Percentiles rank a stretch among this genome's conserved stretches.
These are phyloP conservation scores for Scomber scombrus DNA, from an alignment of 2,113 vertebrate species.

Conservation along the genomic window DNA sequence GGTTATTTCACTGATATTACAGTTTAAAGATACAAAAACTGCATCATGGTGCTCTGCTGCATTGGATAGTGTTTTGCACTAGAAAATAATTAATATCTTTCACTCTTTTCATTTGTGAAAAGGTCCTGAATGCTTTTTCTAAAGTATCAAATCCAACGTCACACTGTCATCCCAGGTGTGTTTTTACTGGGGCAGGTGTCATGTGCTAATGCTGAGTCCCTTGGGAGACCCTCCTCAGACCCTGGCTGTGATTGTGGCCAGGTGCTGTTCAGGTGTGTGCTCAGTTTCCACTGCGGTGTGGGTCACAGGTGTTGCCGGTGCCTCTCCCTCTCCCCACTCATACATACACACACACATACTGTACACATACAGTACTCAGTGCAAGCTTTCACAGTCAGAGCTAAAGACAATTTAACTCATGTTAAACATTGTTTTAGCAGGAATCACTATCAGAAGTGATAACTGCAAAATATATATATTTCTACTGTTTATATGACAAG, in stretches of 20 bases:
- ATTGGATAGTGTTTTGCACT: slow-evolving; percentile 13
- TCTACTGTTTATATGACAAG: slow-evolving; percentile 18
- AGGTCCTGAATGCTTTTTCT: slow-evolving; percentile 73
- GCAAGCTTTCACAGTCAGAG: slow-evolving; percentile 22
- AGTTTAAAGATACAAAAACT: slow-evolving; percentile 58
- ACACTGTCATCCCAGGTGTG: slow-evolving; percentile 63
- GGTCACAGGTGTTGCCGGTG: slow-evolving; percentile 83
- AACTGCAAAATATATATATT: slow-evolving; percentile 24
- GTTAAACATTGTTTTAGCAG: slow-evolving; percentile 28
- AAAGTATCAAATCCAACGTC: slow-evolving; percentile 73
- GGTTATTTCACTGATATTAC: not conserved
- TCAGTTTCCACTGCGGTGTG: slow-evolving; percentile 68
- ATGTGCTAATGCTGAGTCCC: slow-evolving; percentile 57
- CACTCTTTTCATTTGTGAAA: slow-evolving; percentile 60
- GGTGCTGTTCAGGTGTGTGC: slow-evolving; percentile 88
- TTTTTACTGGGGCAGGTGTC: slow-evolving; percentile 80
- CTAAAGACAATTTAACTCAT: slow-evolving; percentile 1
- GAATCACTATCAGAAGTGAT: slow-evolving; percentile 15
- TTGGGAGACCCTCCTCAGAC: slow-evolving; percentile 51
- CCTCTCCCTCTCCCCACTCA: slow-evolving; percentile 39
- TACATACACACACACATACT: slow-evolving; percentile 29
- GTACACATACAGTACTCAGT: slow-evolving; percentile 16
- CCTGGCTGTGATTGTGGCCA: slow-evolving; percentile 73
- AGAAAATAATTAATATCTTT: slow-evolving; percentile 44
- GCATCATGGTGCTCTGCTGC: slow-evolving; percentile 61